Evolutionary conservation across 2,113 vertebrate genomes (phyloP), one percentile per base, ranked within the genome.

Genomic region (Halcyon malimbica): DNA sequence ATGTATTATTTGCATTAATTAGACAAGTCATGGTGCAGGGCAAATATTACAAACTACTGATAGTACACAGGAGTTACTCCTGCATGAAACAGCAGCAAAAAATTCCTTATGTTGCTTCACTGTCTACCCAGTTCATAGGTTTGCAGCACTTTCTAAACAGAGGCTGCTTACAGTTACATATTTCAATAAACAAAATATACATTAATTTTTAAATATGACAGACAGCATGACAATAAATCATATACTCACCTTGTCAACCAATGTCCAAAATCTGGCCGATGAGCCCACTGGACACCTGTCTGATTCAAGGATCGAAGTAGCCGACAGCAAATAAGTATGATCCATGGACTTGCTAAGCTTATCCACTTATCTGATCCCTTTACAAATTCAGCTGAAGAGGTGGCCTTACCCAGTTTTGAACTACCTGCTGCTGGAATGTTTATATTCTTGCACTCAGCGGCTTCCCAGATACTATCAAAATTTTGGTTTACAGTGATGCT

Each of bases 241-340:
- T n/a, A 70, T 28, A 91, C 95, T 39, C 50, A 99, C 99, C 98
- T 99, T 98, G 99, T 99, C 21, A 99, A 97, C 99, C 99, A 99
- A 53, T 99, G 99, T 18, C 99, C 98, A n/a, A 99, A 94, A 83
- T 99, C 99, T 12, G 99, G 98, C 23, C 98, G 98, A 94, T 99
- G 99, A 75, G 99, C 99, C 98, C 99, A 99, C 97, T 99, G 99
- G 44, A 99, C 98, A 0, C 99, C 99, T 0, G 99, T 99, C 96
- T 99, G 99, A 97, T 99, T 99, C 77, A 99, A 98, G 7, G 99
- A 98, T 68, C 99, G 98, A 91, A 99, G 98, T 6, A 99, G 95
- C 18, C 99, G 98, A 90, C 99, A 99, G 97, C 98, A 99, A 93
- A 98, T 35, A 93, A 99, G 98, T 19, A 98, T 98, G 89, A 99